These are phyloP conservation scores for Erpobdella octoculata DNA, from an alignment of 2,888 invertebrate species.

Conservation along the genomic window DNA sequence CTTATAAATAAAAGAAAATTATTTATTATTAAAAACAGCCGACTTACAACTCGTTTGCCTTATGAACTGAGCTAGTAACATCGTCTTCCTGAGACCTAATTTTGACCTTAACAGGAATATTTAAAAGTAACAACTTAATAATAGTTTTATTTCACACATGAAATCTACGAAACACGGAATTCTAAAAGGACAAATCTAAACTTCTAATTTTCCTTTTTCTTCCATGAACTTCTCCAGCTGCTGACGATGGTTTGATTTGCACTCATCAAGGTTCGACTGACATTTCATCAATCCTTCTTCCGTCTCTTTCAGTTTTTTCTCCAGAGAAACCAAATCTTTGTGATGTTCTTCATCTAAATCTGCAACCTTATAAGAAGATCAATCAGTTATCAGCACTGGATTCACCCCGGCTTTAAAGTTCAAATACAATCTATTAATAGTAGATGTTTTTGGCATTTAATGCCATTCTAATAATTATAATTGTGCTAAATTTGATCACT, in stretches of 20 bases:
- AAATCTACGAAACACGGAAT: too few relatives aligned
- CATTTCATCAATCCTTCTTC: neutral
- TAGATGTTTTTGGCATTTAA: neutral
- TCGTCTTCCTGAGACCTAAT: too few relatives aligned
- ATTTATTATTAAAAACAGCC: too few relatives aligned
- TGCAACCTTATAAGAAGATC: neutral
- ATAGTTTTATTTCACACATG: too few relatives aligned
- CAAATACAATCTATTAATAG: neutral
- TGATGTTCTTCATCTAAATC: neutral
- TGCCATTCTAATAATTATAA: neutral
- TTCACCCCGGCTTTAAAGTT: neutral
- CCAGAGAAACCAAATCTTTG: neutral
- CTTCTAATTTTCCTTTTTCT: neutral
- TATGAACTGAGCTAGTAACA: too few relatives aligned
- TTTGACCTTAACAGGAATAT: too few relatives aligned
- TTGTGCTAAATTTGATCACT: neutral
- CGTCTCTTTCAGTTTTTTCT: neutral
- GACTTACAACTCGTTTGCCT: too few relatives aligned
- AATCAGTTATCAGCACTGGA: too few relatives aligned
- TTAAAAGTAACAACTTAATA: too few relatives aligned
- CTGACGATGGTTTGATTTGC: neutral
- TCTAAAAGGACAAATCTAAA: too few relatives aligned
- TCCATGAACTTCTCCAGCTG: neutral
- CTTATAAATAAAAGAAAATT: too few relatives aligned
- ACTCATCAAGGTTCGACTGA: neutral